These are phyloP conservation scores for Tetranychus urticae DNA, from an alignment of 1,140 invertebrate species.

Conservation along the genomic window DNA sequence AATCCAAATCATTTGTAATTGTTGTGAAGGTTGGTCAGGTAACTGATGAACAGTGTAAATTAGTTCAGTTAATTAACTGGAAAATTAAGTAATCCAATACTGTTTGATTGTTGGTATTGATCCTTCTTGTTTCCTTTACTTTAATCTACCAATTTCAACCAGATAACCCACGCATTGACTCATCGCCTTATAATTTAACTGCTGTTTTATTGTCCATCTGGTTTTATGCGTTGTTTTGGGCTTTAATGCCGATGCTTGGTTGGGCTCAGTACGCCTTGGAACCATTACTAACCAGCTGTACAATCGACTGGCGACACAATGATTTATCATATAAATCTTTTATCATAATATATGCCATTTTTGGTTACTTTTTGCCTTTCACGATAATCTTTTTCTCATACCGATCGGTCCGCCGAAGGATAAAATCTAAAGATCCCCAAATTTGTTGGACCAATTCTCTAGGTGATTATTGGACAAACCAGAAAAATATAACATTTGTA, in stretches of 20 bases:
- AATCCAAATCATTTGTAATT: no score
- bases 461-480: conserved; percentile 9
- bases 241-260: conserved; percentile 11
- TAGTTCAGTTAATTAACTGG: no score
- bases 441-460: background rate
- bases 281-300: conserved; percentile 11
- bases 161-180: no score
- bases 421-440: background rate
- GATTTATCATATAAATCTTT: conserved; percentile 12
- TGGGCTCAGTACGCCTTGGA: conserved; percentile 12
- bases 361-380: conserved; percentile 2
- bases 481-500: conserved; percentile 9
- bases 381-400: conserved; percentile 8
- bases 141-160: no score
- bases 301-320: conserved; percentile 13
- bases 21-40: no score
- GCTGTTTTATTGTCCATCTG: conserved; percentile 4
- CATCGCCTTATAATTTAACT: background rate
- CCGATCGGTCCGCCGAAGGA: conserved; percentile 1
- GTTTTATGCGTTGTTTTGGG: conserved; percentile 12
- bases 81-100: no score
- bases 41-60: no score
- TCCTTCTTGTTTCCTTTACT: no score
- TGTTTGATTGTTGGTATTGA: no score
- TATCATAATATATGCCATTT: conserved; percentile 10